A percentile compares a stretch with the other conserved stretches of the same genome.
Conservation (phyloP, 2,113 vertebrate genomes). For the Hippotragus niger region DNA sequence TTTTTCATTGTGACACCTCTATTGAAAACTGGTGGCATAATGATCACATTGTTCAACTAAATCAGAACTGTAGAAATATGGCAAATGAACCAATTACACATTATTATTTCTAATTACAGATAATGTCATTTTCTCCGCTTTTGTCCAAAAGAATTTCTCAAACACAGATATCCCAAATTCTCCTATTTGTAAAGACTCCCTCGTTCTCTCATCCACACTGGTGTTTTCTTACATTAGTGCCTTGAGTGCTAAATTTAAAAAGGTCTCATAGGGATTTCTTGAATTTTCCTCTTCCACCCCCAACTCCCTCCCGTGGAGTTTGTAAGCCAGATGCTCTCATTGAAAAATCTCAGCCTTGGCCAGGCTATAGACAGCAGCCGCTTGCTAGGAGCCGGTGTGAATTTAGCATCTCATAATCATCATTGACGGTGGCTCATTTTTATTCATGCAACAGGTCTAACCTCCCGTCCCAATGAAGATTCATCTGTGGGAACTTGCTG, state of each 20-base stretch:
- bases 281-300: neutral
- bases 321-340: slow-evolving; percentile 51
- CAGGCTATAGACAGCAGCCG: neutral
- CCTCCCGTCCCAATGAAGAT: neutral
- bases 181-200: slow-evolving; percentile 49
- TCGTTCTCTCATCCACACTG: neutral
- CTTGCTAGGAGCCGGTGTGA: neutral
- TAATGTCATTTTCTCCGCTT: slow-evolving; percentile 86
- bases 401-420: neutral
- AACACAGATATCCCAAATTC: slow-evolving; percentile 74
- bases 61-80: slow-evolving; percentile 89
- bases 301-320: neutral
- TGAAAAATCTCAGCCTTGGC: slow-evolving; percentile 33
- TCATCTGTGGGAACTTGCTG: neutral
- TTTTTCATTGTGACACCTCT: slow-evolving; percentile 91
- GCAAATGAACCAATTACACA: slow-evolving; percentile 90
- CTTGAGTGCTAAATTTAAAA: slow-evolving; percentile 46
- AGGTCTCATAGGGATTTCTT: neutral
- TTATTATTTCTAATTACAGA: slow-evolving; percentile 91
- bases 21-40: slow-evolving; percentile 89
- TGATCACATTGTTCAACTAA: slow-evolving; percentile 89
- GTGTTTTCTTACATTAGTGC: slow-evolving; percentile 19
- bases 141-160: slow-evolving; percentile 85
- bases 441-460: slow-evolving; percentile 44
- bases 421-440: slow-evolving; percentile 12